Base-by-base conservation (phyloP, 2,113 vertebrate species). In the Hippocampus zosterae region DNA sequence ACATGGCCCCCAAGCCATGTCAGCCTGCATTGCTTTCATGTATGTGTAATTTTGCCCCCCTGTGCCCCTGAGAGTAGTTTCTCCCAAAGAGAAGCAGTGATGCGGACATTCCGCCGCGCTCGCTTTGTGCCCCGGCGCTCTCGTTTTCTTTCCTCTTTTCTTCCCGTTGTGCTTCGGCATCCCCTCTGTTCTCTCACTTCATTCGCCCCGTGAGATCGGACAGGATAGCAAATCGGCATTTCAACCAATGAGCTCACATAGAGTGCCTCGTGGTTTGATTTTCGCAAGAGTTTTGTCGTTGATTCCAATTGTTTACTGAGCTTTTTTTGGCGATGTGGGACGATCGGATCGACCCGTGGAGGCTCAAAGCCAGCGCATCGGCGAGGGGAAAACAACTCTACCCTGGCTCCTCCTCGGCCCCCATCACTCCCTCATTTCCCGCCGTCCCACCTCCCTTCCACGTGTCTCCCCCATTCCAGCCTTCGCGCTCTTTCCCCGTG, bases 321-420 rank as follows among this genome's bases (percentile, higher is more conserved):
- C 16, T 75, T 65, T 61, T 63, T 23, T 40, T 56, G 19, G 69
- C 81, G 15, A 91, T 91, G 87, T 91, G 87, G 87, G 88, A 88
- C 7, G 79, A 80, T 68, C 72, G 79, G 46, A 81, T 87, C 19
- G 81, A 88, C 76, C 85, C 81, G 0, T 70, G 84, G 71, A 88
- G 75, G 76, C 65, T 81, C 1, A 87, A 74, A 77, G 65, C 71
- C 56, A 61, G 42, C 64, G 2, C 42, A 67, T 71, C 73, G 5
- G 7, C 69, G 0, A 70, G 73, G 78, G 81, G 79, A 63, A 86
- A 76, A 61, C 80, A 60, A 37, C 67, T 69, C 65, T 25, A 71
- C 48, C 72, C 81, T 2, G 23, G 65, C 37, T 79, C 75, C 40
- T 67, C 74, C 16, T 77, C 73, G 70, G 64, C 79, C 52, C 69